A percentile compares a stretch with the other conserved stretches of the same genome.
Evolutionary conservation across 2,888 invertebrate species (phyloP).

Genomic region (Zele albiditarsus): DNA sequence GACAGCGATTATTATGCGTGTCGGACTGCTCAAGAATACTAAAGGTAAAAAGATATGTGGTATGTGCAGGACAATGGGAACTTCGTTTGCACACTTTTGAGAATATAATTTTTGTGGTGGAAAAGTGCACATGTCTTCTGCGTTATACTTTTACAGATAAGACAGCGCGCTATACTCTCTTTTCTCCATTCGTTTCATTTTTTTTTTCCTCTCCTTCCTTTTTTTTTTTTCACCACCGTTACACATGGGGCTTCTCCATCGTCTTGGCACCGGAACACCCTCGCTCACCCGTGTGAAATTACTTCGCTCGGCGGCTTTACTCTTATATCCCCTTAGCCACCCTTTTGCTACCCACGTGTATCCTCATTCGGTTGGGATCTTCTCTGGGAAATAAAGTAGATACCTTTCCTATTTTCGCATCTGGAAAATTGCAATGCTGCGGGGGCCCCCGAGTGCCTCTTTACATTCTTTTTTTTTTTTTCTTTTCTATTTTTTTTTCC

Average conservation of each 20-base stretch:
- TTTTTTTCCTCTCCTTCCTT: neutral
- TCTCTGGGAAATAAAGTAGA: conserved; percentile 70
- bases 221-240: conserved; percentile 11
- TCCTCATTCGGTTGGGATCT: conserved; percentile 67
- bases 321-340: conserved; percentile 63
- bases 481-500: neutral
- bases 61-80: neutral
- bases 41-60: neutral
- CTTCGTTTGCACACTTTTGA: conserved; percentile 47
- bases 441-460: conserved; percentile 44
- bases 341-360: conserved; percentile 61
- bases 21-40: neutral
- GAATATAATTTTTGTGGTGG: conserved; percentile 68
- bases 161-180: conserved; percentile 53
- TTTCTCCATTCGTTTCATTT: conserved; percentile 38
- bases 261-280: conserved; percentile 49
- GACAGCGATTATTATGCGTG: neutral
- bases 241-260: conserved; percentile 36
- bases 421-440: conserved; percentile 69
- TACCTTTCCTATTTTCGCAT: conserved; percentile 69
- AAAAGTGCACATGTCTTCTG: conserved; percentile 38
- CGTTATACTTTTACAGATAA: conserved; percentile 65
- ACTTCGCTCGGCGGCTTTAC: conserved; percentile 71
- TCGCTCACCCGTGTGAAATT: conserved; percentile 70
- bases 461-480: neutral